Percentiles rank a stretch among this genome's conserved stretches.
Evolutionary conservation across 1,140 invertebrate genomes (phyloP).

Genomic region (Lepidurus arcticus): DNA sequence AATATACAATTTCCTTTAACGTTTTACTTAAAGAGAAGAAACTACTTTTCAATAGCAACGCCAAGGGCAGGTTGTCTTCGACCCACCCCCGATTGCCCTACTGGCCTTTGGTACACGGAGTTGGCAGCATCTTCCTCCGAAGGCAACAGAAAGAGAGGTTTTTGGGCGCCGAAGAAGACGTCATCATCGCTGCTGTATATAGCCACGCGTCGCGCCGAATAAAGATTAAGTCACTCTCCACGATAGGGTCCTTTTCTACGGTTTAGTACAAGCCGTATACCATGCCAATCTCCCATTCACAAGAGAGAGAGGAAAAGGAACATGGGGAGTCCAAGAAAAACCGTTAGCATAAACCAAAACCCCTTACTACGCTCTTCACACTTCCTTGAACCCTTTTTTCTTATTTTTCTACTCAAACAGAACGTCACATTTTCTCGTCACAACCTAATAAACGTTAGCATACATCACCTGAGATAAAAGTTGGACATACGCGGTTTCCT

Average conservation of each 20-base stretch:
- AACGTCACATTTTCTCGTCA: too few species aligned
- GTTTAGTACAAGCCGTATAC: not conserved
- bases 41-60: not conserved
- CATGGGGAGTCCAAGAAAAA: not conserved
- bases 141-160: not conserved
- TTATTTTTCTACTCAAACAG: too few species aligned
- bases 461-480: too few species aligned
- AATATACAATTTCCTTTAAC: not conserved
- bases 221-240: not conserved
- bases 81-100: not conserved
- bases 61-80: not conserved
- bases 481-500: too few species aligned
- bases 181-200: not conserved
- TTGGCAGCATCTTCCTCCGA: conserved; percentile 3
- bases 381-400: too few species aligned
- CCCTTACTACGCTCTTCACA: too few species aligned
- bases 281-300: not conserved
- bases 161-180: not conserved
- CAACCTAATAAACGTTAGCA: too few species aligned
- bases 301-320: not conserved
- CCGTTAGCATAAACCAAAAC: not conserved
- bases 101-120: not conserved
- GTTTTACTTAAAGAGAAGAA: conserved; percentile 2
- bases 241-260: conserved; percentile 4
- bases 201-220: not conserved